phyloP scores from a whole-genome alignment of 1,140 invertebrate species.

The Sarcophaga bullata region DNA sequence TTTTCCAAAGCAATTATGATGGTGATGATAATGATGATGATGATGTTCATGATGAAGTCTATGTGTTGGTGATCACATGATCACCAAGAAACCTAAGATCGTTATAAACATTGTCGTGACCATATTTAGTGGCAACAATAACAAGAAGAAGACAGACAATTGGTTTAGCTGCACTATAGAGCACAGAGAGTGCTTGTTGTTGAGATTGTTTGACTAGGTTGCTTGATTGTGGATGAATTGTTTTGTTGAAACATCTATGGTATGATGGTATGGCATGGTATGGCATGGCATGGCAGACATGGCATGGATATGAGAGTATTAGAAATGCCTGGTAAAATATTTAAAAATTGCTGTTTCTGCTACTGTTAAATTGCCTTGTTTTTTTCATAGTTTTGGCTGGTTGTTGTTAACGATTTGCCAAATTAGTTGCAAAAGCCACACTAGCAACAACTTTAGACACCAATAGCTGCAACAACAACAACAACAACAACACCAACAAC shows the following conservation, averaged over 20 bases:
- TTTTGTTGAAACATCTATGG: too few species aligned
- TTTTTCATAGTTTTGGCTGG: constrained; percentile 10
- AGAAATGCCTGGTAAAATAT: constrained; percentile 5
- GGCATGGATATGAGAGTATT: constrained; percentile 7
- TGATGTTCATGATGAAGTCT: background rate
- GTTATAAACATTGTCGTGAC: constrained; percentile 15
- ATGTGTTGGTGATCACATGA: background rate
- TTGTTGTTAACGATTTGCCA: constrained; percentile 26
- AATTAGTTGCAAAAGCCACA: constrained; percentile 9
- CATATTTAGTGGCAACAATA: constrained; percentile 19
- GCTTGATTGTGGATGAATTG: too few species aligned
- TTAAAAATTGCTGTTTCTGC: constrained; percentile 14
- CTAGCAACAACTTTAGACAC: background rate
- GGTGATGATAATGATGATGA: background rate
- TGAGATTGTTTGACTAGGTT: background rate
- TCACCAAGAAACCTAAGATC: background rate
- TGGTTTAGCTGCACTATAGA: background rate
- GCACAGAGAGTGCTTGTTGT: background rate
- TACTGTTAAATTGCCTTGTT: constrained; percentile 26
- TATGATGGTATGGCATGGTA: too few species aligned
- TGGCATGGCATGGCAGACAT: background rate
- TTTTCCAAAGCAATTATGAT: background rate
- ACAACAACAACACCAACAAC: background rate
- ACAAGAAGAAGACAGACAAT: background rate
- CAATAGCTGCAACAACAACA: background rate